Conservation (phyloP, 1,140 invertebrate species). For the Papilio helenus region DNA sequence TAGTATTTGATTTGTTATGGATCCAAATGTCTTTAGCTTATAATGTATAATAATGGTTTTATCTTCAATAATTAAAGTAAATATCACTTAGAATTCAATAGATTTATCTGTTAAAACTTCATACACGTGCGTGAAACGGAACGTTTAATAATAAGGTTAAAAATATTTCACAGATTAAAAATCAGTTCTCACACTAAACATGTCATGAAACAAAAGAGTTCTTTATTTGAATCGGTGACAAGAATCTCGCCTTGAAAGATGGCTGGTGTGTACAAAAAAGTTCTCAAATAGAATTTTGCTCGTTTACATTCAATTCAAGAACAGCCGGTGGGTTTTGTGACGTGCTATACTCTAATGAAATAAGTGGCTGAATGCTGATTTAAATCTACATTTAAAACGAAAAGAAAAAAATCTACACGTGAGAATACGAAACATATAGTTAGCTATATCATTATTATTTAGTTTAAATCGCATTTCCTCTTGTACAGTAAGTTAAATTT, state of each 20-base stretch:
- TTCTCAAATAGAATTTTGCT: slow-evolving; percentile 9
- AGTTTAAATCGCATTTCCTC: neutral
- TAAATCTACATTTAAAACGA: slow-evolving; percentile 40
- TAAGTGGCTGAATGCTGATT: slow-evolving; percentile 68
- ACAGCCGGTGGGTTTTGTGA: slow-evolving; percentile 41
- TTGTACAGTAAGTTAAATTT: neutral
- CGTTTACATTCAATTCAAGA: slow-evolving; percentile 31
- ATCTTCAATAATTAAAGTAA: too few relatives aligned
- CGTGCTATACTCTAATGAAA: slow-evolving; percentile 61
- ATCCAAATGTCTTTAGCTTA: too few relatives aligned
- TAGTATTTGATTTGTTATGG: too few relatives aligned
- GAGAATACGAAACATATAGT: neutral
- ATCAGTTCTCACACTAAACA: slow-evolving; percentile 65
- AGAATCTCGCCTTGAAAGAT: slow-evolving; percentile 66
- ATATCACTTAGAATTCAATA: too few relatives aligned
- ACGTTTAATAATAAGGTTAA: neutral
- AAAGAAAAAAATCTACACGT: slow-evolving; percentile 16
- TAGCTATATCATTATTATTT: neutral
- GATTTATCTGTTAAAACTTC: too few relatives aligned
- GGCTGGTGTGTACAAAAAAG: slow-evolving; percentile 44
- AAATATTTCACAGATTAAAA: slow-evolving; percentile 48
- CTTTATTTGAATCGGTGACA: slow-evolving; percentile 57
- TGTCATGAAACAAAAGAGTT: slow-evolving; percentile 54
- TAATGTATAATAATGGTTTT: too few relatives aligned
- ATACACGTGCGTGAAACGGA: neutral